These are phyloP conservation scores for Athrips mouffetella DNA, from an alignment of 2,888 invertebrate species.

Conservation along the genomic window DNA sequence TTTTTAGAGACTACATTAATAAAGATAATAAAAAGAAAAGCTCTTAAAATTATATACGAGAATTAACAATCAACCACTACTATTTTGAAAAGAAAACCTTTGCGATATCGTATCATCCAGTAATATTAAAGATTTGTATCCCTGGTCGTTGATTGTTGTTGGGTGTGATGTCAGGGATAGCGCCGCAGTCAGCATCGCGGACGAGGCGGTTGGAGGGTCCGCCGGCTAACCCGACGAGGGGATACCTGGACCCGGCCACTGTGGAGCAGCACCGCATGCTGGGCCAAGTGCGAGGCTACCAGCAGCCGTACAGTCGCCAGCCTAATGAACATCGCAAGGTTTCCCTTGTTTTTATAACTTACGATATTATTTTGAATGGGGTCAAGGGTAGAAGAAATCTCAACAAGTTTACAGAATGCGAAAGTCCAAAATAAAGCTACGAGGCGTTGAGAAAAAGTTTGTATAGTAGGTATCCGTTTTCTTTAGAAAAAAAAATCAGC, in stretches of 20 bases:
- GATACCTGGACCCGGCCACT: conserved; percentile 55
- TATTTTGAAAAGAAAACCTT: too few species aligned
- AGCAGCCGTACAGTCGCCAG: background rate
- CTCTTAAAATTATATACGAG: too few species aligned
- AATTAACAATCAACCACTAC: too few species aligned
- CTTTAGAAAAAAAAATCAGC: too few species aligned
- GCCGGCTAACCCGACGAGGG: conserved; percentile 43
- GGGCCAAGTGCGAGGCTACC: conserved; percentile 30
- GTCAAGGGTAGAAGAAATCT: too few species aligned
- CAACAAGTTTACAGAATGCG: too few species aligned
- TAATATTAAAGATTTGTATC: background rate
- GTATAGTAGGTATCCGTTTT: too few species aligned
- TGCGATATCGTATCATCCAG: too few species aligned
- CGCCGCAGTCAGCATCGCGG: conserved; percentile 40
- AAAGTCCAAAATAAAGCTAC: too few species aligned
- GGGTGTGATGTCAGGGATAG: background rate
- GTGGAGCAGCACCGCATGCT: conserved; percentile 62
- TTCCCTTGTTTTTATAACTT: background rate
- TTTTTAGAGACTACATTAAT: too few species aligned
- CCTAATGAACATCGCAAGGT: background rate
- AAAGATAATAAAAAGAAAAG: too few species aligned
- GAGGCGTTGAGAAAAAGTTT: too few species aligned
- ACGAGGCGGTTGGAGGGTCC: conserved; percentile 42
- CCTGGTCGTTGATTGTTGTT: background rate
- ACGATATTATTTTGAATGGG: background rate